phyloP scores from a whole-genome alignment of 37 sponge, comb jelly and placozoan genomes.

The Hormiphora californensis region DNA sequence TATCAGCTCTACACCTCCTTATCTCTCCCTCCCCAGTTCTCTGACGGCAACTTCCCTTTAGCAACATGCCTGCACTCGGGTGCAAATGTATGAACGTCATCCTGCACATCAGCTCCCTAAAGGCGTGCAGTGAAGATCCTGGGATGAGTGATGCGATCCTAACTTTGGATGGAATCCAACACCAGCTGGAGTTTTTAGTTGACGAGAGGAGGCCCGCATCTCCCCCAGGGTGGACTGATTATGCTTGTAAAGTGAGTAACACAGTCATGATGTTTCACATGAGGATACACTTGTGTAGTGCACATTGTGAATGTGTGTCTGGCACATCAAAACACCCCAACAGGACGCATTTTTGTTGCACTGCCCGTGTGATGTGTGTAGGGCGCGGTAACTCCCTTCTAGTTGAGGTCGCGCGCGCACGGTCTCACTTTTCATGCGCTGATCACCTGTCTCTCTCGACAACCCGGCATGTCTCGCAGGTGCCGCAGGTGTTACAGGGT shows the following conservation, averaged over 20 bases:
- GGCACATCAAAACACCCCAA: no score
- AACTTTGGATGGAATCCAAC: constrained; percentile 31
- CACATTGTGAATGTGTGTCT: background rate
- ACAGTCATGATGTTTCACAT: no score
- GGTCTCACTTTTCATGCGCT: no score
- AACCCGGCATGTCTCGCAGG: no score
- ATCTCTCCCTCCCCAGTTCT: background rate
- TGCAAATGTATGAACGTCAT: constrained; percentile 33
- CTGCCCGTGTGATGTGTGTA: background rate
- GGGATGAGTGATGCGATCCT: background rate
- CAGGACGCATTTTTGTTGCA: no score
- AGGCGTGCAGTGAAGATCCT: background rate
- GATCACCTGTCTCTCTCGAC: no score
- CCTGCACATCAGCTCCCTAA: background rate
- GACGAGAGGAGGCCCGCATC: constrained; percentile 1
- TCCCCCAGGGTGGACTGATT: no score
- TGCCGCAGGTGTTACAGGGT: no score
- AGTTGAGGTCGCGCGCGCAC: no score
- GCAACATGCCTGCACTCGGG: background rate
- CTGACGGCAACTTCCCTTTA: background rate
- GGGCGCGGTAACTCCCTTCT: no score
- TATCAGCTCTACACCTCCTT: no score
- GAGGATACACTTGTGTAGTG: background rate
- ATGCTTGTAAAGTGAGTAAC: no score
- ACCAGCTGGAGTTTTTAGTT: constrained; percentile 41